Percentiles rank a stretch among this genome's conserved stretches.
Evolutionary conservation across 2,888 invertebrate genomes (phyloP).

Genomic region (Eledona agricola): DNA sequence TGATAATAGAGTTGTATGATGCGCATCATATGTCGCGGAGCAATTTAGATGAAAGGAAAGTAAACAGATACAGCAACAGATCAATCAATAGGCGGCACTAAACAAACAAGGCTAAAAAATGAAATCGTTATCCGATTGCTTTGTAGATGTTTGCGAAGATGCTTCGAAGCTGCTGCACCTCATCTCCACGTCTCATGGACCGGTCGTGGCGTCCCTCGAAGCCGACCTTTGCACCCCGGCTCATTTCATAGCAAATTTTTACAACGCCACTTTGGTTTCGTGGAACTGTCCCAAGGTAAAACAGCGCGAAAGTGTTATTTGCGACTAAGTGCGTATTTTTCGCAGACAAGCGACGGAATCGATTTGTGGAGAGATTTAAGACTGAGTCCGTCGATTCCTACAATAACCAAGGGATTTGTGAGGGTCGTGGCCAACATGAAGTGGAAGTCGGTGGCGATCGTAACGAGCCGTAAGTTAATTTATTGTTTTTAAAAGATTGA

Average conservation of each 20-base stretch:
- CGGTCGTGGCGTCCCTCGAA: conserved; percentile 65
- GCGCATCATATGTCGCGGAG: conserved; percentile 2
- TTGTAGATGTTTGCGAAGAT: conserved; percentile 65
- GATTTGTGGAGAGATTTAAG: conserved; percentile 31
- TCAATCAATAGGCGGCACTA: conserved; percentile 12
- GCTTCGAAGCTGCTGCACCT: conserved; percentile 63
- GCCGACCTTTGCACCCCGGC: conserved; percentile 64
- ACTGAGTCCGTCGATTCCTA: conserved; percentile 63
- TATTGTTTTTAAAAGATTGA: conserved; percentile 4
- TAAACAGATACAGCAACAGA: conserved; percentile 22
- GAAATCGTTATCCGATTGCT: too few relatives aligned
- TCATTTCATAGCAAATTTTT: conserved; percentile 63
- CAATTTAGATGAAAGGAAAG: conserved; percentile 27
- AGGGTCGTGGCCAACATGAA: conserved; percentile 64
- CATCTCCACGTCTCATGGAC: conserved; percentile 58
- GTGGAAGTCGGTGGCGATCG: conserved; percentile 66
- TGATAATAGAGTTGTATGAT: conserved; percentile 17
- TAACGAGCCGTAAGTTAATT: conserved; percentile 64
- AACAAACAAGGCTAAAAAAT: conserved; percentile 17
- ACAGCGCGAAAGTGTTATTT: conserved; percentile 14
- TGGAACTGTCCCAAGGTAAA: conserved; percentile 68
- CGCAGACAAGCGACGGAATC: conserved; percentile 23
- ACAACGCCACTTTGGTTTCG: conserved; percentile 63
- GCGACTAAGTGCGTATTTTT: conserved; percentile 8
- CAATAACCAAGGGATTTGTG: conserved; percentile 63